Conservation (phyloP, 1,140 invertebrate genomes). For the Microvelia longipes region DNA sequence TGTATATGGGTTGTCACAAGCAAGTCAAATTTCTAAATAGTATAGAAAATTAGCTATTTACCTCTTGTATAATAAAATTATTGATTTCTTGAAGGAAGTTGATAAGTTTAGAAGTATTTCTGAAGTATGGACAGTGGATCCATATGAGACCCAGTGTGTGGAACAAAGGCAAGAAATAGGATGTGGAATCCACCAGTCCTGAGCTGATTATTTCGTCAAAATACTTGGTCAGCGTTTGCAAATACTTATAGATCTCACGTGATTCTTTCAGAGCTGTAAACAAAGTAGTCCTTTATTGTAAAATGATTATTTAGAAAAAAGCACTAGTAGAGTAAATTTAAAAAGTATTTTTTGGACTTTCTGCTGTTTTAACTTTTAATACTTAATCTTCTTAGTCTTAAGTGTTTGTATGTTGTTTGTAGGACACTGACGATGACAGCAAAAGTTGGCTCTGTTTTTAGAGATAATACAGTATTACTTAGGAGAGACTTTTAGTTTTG, state of each 20-base stretch:
- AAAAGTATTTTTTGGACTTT: too few species aligned
- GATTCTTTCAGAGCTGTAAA: constrained; percentile 38
- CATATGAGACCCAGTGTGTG: constrained; percentile 69
- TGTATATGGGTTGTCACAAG: too few species aligned
- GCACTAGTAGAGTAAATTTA: too few species aligned
- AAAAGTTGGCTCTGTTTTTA: too few species aligned
- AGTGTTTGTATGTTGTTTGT: too few species aligned
- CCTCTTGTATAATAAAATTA: constrained; percentile 56
- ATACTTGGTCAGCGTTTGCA: constrained; percentile 41
- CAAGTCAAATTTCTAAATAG: too few species aligned
- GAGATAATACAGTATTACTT: too few species aligned
- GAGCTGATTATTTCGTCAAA: constrained; percentile 53
- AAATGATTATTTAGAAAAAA: too few species aligned
- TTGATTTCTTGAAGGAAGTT: constrained; percentile 55
- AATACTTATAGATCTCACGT: constrained; percentile 46
- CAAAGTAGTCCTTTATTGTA: background rate
- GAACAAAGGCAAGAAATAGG: constrained; percentile 45
- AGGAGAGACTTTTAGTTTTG: too few species aligned
- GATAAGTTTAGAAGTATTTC: constrained; percentile 52
- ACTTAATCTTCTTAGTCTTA: too few species aligned
- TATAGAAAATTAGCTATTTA: constrained; percentile 26
- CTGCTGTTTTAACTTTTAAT: too few species aligned
- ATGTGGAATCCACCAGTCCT: constrained; percentile 45
- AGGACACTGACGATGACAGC: too few species aligned
- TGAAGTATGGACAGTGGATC: constrained; percentile 69